Evolutionary conservation across 2,888 invertebrate genomes (phyloP).

Genomic region (Halictus ligatus): DNA sequence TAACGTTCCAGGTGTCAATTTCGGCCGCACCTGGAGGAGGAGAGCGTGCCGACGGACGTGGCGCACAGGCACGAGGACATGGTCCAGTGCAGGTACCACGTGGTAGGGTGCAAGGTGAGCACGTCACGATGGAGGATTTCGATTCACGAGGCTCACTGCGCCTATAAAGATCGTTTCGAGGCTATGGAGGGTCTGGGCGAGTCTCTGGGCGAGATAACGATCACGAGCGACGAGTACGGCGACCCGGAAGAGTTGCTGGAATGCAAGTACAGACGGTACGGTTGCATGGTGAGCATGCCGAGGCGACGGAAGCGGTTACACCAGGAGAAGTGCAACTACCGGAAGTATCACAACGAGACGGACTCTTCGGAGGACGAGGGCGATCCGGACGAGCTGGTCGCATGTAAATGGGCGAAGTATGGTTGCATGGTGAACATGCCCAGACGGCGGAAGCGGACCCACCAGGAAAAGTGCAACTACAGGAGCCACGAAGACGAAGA

Average conservation of each 20-base stretch:
- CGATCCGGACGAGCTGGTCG: slow-evolving; percentile 73
- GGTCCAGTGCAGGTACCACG: slow-evolving; percentile 70
- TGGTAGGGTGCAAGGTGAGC: slow-evolving; percentile 75
- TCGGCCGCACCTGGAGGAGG: slow-evolving; percentile 76
- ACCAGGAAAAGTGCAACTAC: background rate
- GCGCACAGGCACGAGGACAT: slow-evolving; percentile 61
- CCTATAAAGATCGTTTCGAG: slow-evolving; percentile 69
- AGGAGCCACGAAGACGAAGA: slow-evolving; percentile 31
- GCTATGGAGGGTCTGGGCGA: slow-evolving; percentile 42
- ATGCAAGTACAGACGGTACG: slow-evolving; percentile 72
- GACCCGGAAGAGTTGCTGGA: slow-evolving; percentile 69
- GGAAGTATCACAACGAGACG: slow-evolving; percentile 40
- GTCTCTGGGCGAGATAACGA: slow-evolving; percentile 30
- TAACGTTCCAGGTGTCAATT: slow-evolving; percentile 75
- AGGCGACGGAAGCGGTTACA: slow-evolving; percentile 72
- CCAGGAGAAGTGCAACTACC: slow-evolving; percentile 75
- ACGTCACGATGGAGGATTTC: slow-evolving; percentile 72
- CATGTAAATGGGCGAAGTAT: slow-evolving; percentile 74
- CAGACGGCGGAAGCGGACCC: slow-evolving; percentile 39
- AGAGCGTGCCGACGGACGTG: slow-evolving; percentile 75
- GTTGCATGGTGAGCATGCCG: slow-evolving; percentile 79
- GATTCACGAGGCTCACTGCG: slow-evolving; percentile 77
- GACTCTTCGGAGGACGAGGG: slow-evolving; percentile 31
- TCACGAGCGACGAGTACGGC: slow-evolving; percentile 46
- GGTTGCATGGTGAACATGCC: slow-evolving; percentile 75